Evolutionary conservation across 2,797 vertebrate genomes (phyloP).

Genomic region (Streptopelia turtur): DNA sequence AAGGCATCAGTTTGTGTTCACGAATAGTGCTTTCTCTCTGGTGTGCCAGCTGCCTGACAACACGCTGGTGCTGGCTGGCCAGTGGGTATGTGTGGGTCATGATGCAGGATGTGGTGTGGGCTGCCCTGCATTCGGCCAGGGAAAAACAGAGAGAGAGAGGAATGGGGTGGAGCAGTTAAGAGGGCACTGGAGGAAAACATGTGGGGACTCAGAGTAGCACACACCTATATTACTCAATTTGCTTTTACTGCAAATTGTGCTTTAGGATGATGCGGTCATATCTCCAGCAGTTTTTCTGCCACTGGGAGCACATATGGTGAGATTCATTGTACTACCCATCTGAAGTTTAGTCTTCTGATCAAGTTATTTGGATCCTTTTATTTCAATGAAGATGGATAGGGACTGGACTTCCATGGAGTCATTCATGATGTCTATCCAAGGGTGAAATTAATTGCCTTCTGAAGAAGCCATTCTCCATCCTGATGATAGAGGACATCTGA

Average conservation of each 20-base stretch:
- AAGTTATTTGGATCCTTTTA: background rate
- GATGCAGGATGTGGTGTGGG: background rate
- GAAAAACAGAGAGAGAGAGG: background rate
- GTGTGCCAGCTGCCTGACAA: background rate
- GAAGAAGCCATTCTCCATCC: background rate
- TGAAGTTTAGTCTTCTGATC: background rate
- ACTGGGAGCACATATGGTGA: background rate
- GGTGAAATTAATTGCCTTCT: background rate
- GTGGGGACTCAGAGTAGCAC: background rate
- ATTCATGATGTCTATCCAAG: background rate
- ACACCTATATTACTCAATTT: background rate
- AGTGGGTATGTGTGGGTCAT: accelerated
- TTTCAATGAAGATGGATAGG: background rate
- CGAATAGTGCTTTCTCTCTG: background rate
- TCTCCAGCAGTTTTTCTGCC: background rate
- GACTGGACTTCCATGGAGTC: background rate
- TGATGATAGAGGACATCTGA: background rate
- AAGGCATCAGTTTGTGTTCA: background rate
- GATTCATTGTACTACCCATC: background rate
- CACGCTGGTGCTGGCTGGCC: accelerated
- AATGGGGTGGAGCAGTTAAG: background rate
- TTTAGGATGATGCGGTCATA: background rate
- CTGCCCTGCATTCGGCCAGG: background rate
- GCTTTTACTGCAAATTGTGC: background rate
- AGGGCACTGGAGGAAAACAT: background rate